A percentile compares a stretch with the other conserved stretches of the same genome.
Conservation (phyloP, 2,113 vertebrate genomes). For the Myrmecophaga tridactyla region DNA sequence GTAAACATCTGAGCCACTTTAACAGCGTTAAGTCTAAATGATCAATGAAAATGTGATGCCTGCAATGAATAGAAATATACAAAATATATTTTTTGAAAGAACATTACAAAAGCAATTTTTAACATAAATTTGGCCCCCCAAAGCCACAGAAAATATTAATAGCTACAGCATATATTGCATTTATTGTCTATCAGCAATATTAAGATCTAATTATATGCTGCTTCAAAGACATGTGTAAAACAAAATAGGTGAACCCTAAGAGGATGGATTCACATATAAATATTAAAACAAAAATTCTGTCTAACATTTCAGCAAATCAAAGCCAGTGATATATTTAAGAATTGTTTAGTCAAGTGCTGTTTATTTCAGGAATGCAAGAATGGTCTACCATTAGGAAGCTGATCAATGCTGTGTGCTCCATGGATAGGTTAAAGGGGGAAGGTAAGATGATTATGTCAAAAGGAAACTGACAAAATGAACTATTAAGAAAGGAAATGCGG, state of each 20-base stretch:
- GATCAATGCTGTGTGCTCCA: neutral
- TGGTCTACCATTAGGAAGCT: neutral
- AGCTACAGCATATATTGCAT: neutral
- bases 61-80: neutral
- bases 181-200: neutral
- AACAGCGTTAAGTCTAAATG: neutral
- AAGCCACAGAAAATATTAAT: neutral
- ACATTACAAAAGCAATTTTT: neutral
- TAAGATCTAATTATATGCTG: neutral
- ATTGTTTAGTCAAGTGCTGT: neutral
- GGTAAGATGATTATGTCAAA: neutral
- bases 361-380: slow-evolving; percentile 33
- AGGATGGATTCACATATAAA: neutral
- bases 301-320: slow-evolving; percentile 13
- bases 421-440: neutral
- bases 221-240: neutral
- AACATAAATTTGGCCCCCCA: neutral
- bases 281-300: slow-evolving; percentile 23
- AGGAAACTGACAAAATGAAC: neutral
- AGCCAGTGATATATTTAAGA: neutral
- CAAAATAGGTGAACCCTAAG: neutral
- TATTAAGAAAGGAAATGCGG: neutral
- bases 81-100: neutral
- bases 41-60: neutral
- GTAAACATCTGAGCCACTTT: neutral